Evolutionary conservation across 2,797 vertebrate species (phyloP).

Genomic region (Miichthys miiuy): DNA sequence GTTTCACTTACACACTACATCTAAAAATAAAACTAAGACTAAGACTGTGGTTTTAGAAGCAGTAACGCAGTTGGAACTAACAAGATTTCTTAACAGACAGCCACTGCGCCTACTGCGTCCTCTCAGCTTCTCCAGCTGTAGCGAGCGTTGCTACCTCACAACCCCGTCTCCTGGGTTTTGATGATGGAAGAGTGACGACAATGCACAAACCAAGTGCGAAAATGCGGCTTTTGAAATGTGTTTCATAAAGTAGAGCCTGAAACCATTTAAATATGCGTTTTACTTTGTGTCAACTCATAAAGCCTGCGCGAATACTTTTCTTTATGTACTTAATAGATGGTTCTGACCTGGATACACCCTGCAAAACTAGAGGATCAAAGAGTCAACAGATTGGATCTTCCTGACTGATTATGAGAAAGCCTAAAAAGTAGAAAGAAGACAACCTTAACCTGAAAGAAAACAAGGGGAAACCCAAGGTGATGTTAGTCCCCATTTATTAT

Average conservation of each 20-base stretch:
- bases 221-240: neutral
- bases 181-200: slow-evolving; percentile 15
- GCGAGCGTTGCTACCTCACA: neutral
- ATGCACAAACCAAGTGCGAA: neutral
- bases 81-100: slow-evolving; percentile 48
- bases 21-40: slow-evolving; percentile 49
- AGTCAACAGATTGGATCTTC: neutral
- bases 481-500: neutral
- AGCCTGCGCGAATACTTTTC: neutral
- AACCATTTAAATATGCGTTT: neutral
- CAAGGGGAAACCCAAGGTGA: neutral
- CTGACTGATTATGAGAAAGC: neutral
- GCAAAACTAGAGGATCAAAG: neutral
- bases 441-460: neutral
- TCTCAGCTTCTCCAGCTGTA: slow-evolving; percentile 27
- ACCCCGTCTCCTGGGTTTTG: neutral
- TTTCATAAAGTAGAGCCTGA: neutral
- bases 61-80: slow-evolving; percentile 30
- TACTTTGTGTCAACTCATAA: neutral
- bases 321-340: neutral
- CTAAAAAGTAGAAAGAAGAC: neutral
- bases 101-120: slow-evolving; percentile 42
- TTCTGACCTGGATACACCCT: neutral
- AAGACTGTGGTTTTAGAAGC: slow-evolving; percentile 57
- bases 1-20: slow-evolving; percentile 13